Conservation (phyloP, 2,113 vertebrate species). For the Turdus rufiventris region DNA sequence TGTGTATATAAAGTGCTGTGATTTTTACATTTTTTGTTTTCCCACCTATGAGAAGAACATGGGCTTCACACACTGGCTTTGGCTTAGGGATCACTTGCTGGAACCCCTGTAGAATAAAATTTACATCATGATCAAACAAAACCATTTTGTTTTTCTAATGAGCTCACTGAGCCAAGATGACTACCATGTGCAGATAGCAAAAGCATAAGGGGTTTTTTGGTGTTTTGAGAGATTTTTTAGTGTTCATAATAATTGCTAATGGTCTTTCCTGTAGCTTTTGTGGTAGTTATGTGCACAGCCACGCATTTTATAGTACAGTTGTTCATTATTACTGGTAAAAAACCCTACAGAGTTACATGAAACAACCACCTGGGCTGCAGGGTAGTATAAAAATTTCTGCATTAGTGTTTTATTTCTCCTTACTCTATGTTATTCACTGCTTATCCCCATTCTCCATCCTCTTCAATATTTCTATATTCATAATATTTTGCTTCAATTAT, state of each 20-base stretch:
- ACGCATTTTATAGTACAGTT: not conserved
- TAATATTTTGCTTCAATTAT: not conserved
- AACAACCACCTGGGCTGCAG: not conserved
- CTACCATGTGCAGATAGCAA: not conserved
- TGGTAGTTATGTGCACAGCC: not conserved
- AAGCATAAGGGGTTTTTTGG: not conserved
- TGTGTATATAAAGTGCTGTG: not conserved
- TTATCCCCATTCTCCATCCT: not conserved
- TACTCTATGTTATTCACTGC: not conserved
- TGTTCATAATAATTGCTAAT: not conserved
- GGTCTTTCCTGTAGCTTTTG: not conserved
- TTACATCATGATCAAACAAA: constrained; percentile 20
- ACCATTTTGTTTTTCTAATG: constrained; percentile 40
- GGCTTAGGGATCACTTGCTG: not conserved
- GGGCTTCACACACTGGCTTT: not conserved
- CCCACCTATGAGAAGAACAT: not conserved
- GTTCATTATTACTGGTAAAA: not conserved
- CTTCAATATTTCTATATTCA: not conserved
- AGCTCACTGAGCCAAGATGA: constrained; percentile 21
- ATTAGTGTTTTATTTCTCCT: not conserved
- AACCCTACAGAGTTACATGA: not conserved
- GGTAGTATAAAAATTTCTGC: not conserved
- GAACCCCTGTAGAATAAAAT: not conserved
- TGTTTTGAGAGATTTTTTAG: not conserved
- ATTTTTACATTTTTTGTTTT: not conserved